Base-by-base conservation (phyloP, 1,140 invertebrate species). In the Stegodyphus mimosarum region DNA sequence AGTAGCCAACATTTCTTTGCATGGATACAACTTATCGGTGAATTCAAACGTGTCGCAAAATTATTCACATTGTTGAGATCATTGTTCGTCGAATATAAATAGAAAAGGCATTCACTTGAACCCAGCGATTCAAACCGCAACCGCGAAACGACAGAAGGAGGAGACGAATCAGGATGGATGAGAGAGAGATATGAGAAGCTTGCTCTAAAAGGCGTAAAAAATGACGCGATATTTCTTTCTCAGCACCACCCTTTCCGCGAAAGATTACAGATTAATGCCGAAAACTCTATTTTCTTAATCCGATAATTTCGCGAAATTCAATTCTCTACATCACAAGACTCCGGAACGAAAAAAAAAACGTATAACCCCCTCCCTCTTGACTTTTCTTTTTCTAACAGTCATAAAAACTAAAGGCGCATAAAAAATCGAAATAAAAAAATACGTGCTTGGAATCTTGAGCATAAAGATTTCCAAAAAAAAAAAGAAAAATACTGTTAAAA, bases 231-330 rank as follows among this genome's bases (percentile, higher is more conserved):
- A 15, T 60, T 33, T 33, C 33, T 33, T 33, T 33, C 33, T 33
- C 33, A 60, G 55, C 5, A 10, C 55, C 55, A 10, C 55, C 55
- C 55, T 60, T 15, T 60, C 55, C 9, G 9, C 55, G 15, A 10
- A 9, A 60, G 55, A 60, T 60, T 10, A 60, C 9, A 60, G 9
- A 9, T 15, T 60, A 9, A 15, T 15, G 11, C 17, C 64, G 55
- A 66, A 49, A 79, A 79, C 33, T 79, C 67, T 69, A 79, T 70
- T 70, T 79, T 70, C 17, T 60, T 79, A 79, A 79, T 79, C 77
- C 77, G 67, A 70, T 79, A 55, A 79, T 79, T 79, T 67, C 50
- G 18, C 64, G 64, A 79, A 79, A 79, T 79, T 79, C 51, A 79
- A 79, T 70, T 79, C 64, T 33, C 17, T 7, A n/a, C n/a, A 63